Conservation (phyloP, 2,888 invertebrate species). For the Rotaria macrura region DNA sequence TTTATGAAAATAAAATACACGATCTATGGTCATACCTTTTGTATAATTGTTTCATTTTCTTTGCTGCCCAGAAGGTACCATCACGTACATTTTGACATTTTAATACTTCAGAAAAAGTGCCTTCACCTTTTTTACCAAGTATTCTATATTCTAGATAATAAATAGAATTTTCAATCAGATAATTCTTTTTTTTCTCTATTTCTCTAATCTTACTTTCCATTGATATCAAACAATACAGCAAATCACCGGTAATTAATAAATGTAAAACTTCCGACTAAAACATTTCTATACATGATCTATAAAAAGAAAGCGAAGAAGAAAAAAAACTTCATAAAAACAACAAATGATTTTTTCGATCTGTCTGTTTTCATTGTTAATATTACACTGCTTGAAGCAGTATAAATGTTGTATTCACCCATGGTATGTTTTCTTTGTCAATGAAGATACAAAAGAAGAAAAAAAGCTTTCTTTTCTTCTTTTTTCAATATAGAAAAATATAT, state of each 20-base stretch:
- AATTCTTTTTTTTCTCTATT: not conserved
- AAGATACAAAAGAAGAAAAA: not conserved
- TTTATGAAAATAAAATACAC: too few relatives aligned
- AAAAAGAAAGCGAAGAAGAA: not conserved
- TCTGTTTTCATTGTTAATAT: not conserved
- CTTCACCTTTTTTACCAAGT: constrained; percentile 61
- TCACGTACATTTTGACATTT: constrained; percentile 58
- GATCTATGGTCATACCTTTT: constrained; percentile 50
- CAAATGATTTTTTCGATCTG: not conserved
- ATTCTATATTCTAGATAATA: constrained; percentile 56
- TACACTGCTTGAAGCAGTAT: not conserved
- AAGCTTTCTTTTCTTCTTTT: not conserved
- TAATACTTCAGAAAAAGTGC: constrained; percentile 61
- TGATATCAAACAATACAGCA: not conserved
- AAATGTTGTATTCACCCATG: not conserved
- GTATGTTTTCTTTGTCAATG: not conserved
- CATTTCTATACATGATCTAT: not conserved
- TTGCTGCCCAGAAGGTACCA: constrained; percentile 57
- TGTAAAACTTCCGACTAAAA: not conserved
- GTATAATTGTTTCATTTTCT: constrained; percentile 58
- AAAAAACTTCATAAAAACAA: not conserved
- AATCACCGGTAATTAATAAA: not conserved
- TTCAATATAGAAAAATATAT: not conserved
- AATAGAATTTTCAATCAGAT: not conserved
- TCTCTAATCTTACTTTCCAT: not conserved